phyloP scores from a whole-genome alignment of 2,797 vertebrate species.

The Meda fulgida region DNA sequence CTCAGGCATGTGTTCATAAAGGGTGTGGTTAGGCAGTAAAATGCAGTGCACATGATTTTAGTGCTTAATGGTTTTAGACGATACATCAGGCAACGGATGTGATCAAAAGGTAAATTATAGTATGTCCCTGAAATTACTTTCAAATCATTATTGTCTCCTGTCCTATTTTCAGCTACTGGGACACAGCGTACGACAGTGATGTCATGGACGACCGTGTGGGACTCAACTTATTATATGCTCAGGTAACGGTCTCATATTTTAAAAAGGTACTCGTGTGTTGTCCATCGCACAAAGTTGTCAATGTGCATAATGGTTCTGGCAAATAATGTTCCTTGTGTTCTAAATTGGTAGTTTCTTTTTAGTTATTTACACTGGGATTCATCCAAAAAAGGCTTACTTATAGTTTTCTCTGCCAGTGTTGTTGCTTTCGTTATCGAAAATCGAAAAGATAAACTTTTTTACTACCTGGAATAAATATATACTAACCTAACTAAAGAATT shows the following conservation, averaged over 20 bases:
- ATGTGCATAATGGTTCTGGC: background rate
- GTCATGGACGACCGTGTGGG: conserved; percentile 96
- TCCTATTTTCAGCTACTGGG: conserved; percentile 89
- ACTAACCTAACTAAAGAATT: background rate
- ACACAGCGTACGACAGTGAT: conserved; percentile 91
- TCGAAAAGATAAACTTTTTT: background rate
- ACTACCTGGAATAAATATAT: background rate
- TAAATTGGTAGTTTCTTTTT: background rate
- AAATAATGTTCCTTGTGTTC: background rate
- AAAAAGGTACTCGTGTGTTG: background rate
- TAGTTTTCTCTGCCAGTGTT: background rate
- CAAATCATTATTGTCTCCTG: background rate
- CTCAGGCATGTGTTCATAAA: background rate
- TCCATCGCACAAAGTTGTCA: background rate
- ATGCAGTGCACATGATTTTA: background rate
- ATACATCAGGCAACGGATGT: background rate
- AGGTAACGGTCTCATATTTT: conserved; percentile 77
- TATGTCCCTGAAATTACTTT: background rate
- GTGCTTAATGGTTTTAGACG: background rate
- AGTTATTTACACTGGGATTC: background rate
- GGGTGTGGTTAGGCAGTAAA: background rate
- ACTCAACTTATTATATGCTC: conserved; percentile 91
- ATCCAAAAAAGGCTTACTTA: background rate
- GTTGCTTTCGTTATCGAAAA: background rate
- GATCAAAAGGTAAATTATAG: conserved; percentile 4